Percentiles rank a stretch among this genome's conserved stretches.
These are phyloP conservation scores for Anseranas semipalmata DNA, from an alignment of 2,113 vertebrate species.

Conservation along the genomic window DNA sequence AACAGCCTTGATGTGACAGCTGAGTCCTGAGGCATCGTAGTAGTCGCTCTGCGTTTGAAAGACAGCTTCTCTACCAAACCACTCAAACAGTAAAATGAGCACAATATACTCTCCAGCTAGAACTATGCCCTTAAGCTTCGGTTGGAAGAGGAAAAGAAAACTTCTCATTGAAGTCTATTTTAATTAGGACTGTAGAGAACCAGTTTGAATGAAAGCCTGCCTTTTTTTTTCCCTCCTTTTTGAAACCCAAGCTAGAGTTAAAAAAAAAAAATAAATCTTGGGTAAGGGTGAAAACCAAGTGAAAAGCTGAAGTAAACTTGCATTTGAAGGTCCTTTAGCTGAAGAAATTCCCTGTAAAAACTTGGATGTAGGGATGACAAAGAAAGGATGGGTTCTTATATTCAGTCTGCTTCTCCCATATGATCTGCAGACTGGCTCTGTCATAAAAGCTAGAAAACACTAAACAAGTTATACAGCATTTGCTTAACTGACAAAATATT, in stretches of 20 bases:
- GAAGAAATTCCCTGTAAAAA: conserved; percentile 45
- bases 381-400: conserved; percentile 64
- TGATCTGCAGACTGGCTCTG: conserved; percentile 71
- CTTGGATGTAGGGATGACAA: conserved; percentile 62
- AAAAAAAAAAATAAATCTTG: not conserved
- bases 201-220: conserved; percentile 30
- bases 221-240: not conserved
- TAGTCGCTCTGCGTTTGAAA: conserved; percentile 69
- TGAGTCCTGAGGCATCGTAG: conserved; percentile 63
- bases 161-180: conserved; percentile 75
- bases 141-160: conserved; percentile 71
- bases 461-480: conserved; percentile 68
- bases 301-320: conserved; percentile 29
- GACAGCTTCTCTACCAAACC: conserved; percentile 71
- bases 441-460: conserved; percentile 67
- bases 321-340: conserved; percentile 44
- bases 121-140: conserved; percentile 73
- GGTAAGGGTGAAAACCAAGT: conserved; percentile 33
- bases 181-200: conserved; percentile 78
- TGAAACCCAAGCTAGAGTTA: conserved; percentile 49
- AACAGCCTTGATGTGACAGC: conserved; percentile 76
- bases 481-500: conserved; percentile 71
- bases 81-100: conserved; percentile 77
- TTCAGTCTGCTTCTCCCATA: conserved; percentile 74
- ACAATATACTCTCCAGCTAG: conserved; percentile 74